These are phyloP conservation scores for Bombus sibiricus DNA, from an alignment of 1,140 invertebrate genomes.

Conservation along the genomic window DNA sequence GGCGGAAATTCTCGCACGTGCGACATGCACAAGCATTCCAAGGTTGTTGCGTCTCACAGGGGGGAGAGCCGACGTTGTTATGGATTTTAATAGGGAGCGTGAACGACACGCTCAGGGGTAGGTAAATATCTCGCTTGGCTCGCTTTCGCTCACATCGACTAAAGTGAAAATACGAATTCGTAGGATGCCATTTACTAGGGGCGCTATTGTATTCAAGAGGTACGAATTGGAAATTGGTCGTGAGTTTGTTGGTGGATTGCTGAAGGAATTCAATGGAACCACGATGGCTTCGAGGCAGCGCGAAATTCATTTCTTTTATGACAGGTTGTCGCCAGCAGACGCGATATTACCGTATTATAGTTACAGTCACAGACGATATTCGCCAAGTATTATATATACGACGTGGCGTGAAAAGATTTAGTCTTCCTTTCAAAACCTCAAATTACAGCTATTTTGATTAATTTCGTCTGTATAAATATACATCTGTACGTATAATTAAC, in stretches of 20 bases:
- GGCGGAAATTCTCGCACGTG: conserved; percentile 36
- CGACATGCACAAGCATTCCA: conserved; percentile 1
- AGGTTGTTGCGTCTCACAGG: conserved; percentile 3
- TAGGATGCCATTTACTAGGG: background rate
- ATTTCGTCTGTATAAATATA: too few species aligned
- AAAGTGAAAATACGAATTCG: background rate
- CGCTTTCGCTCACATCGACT: too few species aligned
- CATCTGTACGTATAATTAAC: too few species aligned
- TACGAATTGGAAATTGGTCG: background rate
- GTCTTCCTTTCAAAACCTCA: too few species aligned
- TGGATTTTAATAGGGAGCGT: background rate
- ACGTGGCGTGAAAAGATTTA: too few species aligned
- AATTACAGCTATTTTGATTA: too few species aligned
- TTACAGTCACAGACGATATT: too few species aligned
- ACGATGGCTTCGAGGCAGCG: background rate
- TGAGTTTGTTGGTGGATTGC: background rate
- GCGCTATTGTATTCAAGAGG: background rate
- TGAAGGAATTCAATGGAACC: background rate
- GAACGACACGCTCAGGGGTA: background rate
- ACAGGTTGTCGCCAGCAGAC: background rate
- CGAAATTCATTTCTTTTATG: background rate
- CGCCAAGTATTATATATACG: too few species aligned
- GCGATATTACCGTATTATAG: too few species aligned
- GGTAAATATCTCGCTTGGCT: background rate
- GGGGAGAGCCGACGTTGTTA: background rate